A percentile compares a stretch with the other conserved stretches of the same genome.
Evolutionary conservation across 2,113 vertebrate species (phyloP).

Genomic region (Ceyx margarethae): DNA sequence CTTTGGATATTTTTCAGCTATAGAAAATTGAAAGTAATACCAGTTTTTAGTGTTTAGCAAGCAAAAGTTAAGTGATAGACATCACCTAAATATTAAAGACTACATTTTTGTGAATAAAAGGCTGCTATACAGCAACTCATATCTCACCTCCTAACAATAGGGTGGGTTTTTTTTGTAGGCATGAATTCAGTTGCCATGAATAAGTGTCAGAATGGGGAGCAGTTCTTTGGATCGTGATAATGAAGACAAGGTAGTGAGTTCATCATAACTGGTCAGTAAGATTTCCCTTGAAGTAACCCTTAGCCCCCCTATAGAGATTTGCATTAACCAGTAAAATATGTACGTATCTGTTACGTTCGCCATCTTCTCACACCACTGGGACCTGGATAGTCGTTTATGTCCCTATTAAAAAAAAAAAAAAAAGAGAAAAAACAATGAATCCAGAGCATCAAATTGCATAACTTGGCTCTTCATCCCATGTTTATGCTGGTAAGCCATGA

Average conservation of each 20-base stretch:
- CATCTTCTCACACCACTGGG: not conserved
- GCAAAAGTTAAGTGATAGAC: not conserved
- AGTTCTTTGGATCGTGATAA: not conserved
- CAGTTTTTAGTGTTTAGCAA: not conserved
- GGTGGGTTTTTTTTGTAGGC: not conserved
- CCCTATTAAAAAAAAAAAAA: not conserved
- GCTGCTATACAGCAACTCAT: not conserved
- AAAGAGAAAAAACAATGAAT: not conserved
- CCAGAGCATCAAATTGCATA: not conserved
- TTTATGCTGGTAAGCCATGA: slow-evolving; percentile 10
- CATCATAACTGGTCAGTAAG: not conserved
- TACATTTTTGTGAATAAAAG: not conserved
- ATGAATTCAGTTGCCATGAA: not conserved
- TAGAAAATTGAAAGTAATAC: not conserved
- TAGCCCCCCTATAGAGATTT: not conserved
- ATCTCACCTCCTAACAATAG: not conserved
- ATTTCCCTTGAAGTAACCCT: not conserved
- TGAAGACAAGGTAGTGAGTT: not conserved
- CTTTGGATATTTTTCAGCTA: not conserved
- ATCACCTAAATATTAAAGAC: not conserved
- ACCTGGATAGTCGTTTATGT: not conserved
- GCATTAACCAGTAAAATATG: not conserved
- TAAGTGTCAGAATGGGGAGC: not conserved
- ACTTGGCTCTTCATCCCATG: not conserved
- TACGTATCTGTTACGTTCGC: not conserved